Evolutionary conservation across 2,888 invertebrate species (phyloP).

Genomic region (Coelopa pilipes): DNA sequence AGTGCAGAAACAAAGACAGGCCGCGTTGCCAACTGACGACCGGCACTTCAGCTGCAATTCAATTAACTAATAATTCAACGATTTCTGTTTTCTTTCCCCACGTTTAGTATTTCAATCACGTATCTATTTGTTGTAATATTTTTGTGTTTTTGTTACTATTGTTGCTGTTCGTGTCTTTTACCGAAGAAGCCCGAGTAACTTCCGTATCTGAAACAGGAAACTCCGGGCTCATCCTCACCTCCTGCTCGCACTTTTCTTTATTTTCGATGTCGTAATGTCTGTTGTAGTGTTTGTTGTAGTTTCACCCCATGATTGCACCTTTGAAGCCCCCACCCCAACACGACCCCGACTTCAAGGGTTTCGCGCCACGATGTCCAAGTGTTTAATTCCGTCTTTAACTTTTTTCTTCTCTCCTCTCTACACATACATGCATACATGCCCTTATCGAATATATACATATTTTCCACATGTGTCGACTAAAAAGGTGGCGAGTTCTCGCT

Average conservation of each 20-base stretch:
- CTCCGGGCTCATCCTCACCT: too few relatives aligned
- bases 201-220: background rate
- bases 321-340: too few relatives aligned
- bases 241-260: too few relatives aligned
- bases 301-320: too few relatives aligned
- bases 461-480: background rate
- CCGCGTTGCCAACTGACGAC: background rate
- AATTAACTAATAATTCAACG: background rate
- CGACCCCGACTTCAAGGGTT: background rate
- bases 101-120: background rate
- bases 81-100: background rate
- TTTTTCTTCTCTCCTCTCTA: background rate
- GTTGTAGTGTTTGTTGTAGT: too few relatives aligned
- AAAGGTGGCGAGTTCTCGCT: conserved; percentile 54
- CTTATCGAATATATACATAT: background rate
- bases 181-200: background rate
- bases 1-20: background rate
- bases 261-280: too few relatives aligned
- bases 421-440: too few relatives aligned
- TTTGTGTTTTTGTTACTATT: too few relatives aligned
- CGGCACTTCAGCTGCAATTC: background rate
- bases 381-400: background rate
- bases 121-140: background rate
- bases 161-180: too few relatives aligned
- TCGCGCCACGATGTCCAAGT: too few relatives aligned